These are phyloP conservation scores for Limnothrissa miodon DNA, from an alignment of 2,113 vertebrate genomes.

Conservation along the genomic window DNA sequence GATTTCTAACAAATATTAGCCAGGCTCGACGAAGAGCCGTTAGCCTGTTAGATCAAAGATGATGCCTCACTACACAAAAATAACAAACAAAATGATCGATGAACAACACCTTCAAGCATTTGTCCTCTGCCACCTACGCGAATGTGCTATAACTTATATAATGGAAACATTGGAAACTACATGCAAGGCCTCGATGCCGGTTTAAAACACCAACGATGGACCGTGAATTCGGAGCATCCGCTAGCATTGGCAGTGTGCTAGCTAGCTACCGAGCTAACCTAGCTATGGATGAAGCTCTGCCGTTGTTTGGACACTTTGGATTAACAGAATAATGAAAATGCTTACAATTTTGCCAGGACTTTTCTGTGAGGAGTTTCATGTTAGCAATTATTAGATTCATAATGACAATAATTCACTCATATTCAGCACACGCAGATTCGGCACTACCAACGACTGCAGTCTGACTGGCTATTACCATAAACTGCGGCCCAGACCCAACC, in stretches of 20 bases:
- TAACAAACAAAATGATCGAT: not conserved
- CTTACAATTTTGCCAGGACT: not conserved
- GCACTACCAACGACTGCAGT: not conserved
- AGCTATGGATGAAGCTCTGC: not conserved
- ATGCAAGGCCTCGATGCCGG: not conserved
- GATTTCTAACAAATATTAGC: not conserved
- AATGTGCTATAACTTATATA: not conserved
- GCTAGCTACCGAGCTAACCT: not conserved
- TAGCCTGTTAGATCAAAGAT: not conserved
- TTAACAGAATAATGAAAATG: not conserved
- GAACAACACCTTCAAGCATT: not conserved
- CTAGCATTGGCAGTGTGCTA: not conserved
- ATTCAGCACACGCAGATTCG: not conserved
- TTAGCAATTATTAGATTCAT: not conserved
- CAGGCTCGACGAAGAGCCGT: not conserved
- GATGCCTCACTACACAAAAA: not conserved
- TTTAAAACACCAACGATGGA: not conserved
- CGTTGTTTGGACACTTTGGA: not conserved
- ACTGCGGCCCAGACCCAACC: not conserved
- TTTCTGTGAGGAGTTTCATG: not conserved
- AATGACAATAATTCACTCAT: not conserved
- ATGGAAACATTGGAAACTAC: not conserved
- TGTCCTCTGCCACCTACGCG: not conserved
- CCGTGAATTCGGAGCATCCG: not conserved
- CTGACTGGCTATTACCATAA: slow-evolving; percentile 25